Evolutionary conservation across 2,113 vertebrate genomes (phyloP), one percentile per base, ranked within the genome.

Genomic region (Ploceus nigricollis): DNA sequence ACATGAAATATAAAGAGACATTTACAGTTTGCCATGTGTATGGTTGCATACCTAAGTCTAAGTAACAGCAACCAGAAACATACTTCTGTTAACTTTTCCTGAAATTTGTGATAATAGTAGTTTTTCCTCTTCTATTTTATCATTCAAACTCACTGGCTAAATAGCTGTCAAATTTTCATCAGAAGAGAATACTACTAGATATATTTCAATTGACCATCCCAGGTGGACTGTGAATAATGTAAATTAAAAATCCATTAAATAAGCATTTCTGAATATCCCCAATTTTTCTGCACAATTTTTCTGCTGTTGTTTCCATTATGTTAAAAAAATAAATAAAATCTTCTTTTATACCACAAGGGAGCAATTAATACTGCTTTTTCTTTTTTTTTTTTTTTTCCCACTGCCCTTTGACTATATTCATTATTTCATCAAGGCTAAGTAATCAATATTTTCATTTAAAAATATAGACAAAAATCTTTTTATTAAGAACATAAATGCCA

Each of bases 361-460:
- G 7, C 17, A 82, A 79, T 69, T 91, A 75, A 81, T 47, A 48
- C 15, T 35, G n/a, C 3, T 5, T 16, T 78, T 27, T 64, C 53
- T 93, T 53, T 47, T 44, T 45, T 20, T 19, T 66, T 48, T 78
- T 86, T 68, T 63, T 6, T 23, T 31, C 18, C 11, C 8, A 27
- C 30, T 63, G 39, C 30, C 89, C 39, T 77, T 76, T 51, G 30
- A 82, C 51, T 47, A 25, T n/a, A 50, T 89, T 93, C 14, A 47
- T 88, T 65, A 80, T 63, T 79, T 91, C 57, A 90, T 66, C 39
- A 73, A 70, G 28, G 24, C 22, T 85, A 93, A 87, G 27, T 65
- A 79, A 91, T 79, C 61, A 70, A 75, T 82, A 80, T 53, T 93
- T 96, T 96, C 1, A 87, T 87, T 93, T 78, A 19, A 88, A 95